Evolutionary conservation across 1,140 invertebrate genomes (phyloP), one percentile per base, ranked within the genome.

Genomic region (Grapholita molesta): DNA sequence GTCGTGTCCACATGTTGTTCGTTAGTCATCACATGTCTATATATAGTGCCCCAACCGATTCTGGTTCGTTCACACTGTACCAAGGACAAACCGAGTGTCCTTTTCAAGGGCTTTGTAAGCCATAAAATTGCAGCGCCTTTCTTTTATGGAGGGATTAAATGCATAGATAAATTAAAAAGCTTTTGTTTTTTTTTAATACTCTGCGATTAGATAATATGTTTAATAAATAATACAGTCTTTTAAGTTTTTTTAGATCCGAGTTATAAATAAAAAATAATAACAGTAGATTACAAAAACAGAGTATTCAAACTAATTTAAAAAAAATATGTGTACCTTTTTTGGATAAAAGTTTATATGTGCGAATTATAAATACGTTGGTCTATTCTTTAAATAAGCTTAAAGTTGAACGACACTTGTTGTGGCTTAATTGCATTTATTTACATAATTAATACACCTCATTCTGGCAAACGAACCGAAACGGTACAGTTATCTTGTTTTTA

Each of bases 361-460:
- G 21, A 48, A 48, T 21, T 48, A 21, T 2, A 48, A 48, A 21
- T 48, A 6, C 42, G 8, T 6, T 9, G n/a, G n/a, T 48, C 42
- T 61, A 12, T 15, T 4, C 4, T 61, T 57, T 57, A 25, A 53
- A n/a, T n/a, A 28, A 61, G 25, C 33, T 65, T 74, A 55, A 76
- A 83, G 85, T 89, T 89, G 83, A 89, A 89, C 71, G 83, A 83
- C 85, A 76, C 73, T 70, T 28, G 65, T 73, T 77, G 71, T 79
- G 80, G 48, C 70, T 75, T 89, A 88, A 89, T 88, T 89, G 81
- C 83, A 85, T 88, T 82, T 84, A 89, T 88, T 89, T 86, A 79
- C 87, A 89, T 88, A 86, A 65, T 61, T 61, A 61, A 87, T 78
- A 66, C 71, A 84, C 79, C 72, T 78, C 79, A 79, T 72, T 76